A percentile compares a stretch with the other conserved stretches of the same genome.
phyloP scores from a whole-genome alignment of 2,797 vertebrate species.

The Acipenser oxyrinchus region DNA sequence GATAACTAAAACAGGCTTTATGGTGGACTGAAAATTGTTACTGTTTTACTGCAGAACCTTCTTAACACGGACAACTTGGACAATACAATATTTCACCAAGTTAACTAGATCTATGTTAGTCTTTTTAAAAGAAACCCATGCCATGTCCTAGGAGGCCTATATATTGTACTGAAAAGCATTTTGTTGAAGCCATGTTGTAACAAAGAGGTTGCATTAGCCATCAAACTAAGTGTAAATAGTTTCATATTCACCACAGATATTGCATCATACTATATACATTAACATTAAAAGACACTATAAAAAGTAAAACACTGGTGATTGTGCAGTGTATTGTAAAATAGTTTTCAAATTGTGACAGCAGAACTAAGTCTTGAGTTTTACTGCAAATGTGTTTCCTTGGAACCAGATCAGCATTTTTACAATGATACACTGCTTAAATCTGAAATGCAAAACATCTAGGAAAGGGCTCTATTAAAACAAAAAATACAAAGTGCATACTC shows the following conservation, averaged over 20 bases:
- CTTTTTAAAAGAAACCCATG: neutral
- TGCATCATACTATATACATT: slow-evolving; percentile 6
- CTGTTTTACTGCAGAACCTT: neutral
- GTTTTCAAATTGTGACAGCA: slow-evolving; percentile 6
- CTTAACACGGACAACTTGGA: neutral
- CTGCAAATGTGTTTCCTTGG: slow-evolving; percentile 4
- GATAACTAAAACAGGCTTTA: too few relatives aligned
- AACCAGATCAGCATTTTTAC: slow-evolving; percentile 2
- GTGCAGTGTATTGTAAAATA: slow-evolving; percentile 25
- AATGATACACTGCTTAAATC: slow-evolving; percentile 5
- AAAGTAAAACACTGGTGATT: slow-evolving; percentile 15
- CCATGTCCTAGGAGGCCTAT: neutral
- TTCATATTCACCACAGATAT: slow-evolving; percentile 30
- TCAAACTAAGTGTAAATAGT: slow-evolving; percentile 45
- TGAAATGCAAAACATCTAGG: slow-evolving; percentile 19
- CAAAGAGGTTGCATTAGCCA: slow-evolving; percentile 30
- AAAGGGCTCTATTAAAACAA: slow-evolving; percentile 16
- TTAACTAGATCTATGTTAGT: neutral
- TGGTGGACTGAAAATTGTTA: too few relatives aligned
- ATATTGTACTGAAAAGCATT: neutral
- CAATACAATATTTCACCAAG: neutral
- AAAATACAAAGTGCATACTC: slow-evolving; percentile 27
- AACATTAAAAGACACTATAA: neutral
- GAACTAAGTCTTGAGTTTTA: slow-evolving; percentile 6
- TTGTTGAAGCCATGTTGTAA: slow-evolving; percentile 23